These are phyloP conservation scores for Cryptoblepharus egeriae DNA, from an alignment of 2,797 vertebrate genomes.

Conservation along the genomic window DNA sequence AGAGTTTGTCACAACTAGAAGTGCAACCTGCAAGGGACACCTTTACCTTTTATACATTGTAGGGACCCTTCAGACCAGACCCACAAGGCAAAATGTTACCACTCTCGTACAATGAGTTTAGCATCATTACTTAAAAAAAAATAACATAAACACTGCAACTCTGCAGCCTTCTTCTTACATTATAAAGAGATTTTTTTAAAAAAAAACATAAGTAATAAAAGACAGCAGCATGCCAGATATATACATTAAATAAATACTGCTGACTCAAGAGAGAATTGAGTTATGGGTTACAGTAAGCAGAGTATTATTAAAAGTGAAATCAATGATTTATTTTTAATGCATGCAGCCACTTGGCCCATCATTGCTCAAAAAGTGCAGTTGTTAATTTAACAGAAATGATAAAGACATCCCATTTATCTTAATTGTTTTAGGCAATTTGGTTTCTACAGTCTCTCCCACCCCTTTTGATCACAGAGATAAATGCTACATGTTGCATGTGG, in stretches of 20 bases:
- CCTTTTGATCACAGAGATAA: conserved; percentile 43
- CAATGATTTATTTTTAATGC: conserved; percentile 59
- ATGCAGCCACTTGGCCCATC: conserved; percentile 58
- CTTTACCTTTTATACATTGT: too few relatives aligned
- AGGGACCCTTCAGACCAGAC: not conserved
- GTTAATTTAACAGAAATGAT: conserved; percentile 60
- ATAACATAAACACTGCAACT: not conserved
- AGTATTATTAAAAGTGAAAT: conserved; percentile 56
- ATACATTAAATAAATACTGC: conserved; percentile 31
- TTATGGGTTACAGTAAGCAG: conserved; percentile 61
- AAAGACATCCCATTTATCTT: conserved; percentile 67
- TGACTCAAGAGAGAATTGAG: conserved; percentile 18
- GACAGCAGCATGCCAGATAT: conserved; percentile 31
- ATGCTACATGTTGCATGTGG: conserved; percentile 33
- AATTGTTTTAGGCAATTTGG: conserved; percentile 65
- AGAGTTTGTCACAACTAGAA: too few relatives aligned
- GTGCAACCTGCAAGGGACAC: too few relatives aligned
- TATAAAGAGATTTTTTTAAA: conserved; percentile 21
- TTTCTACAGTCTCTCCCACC: conserved; percentile 48
- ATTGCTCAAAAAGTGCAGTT: conserved; percentile 49
- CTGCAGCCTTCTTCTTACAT: conserved; percentile 21
- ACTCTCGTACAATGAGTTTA: conserved; percentile 28
- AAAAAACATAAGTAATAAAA: conserved; percentile 42
- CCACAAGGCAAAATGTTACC: conserved; percentile 31
- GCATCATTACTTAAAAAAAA: not conserved